These are phyloP conservation scores for Drosophila paulistorum DNA, from an alignment of 1,140 invertebrate species.

Conservation along the genomic window DNA sequence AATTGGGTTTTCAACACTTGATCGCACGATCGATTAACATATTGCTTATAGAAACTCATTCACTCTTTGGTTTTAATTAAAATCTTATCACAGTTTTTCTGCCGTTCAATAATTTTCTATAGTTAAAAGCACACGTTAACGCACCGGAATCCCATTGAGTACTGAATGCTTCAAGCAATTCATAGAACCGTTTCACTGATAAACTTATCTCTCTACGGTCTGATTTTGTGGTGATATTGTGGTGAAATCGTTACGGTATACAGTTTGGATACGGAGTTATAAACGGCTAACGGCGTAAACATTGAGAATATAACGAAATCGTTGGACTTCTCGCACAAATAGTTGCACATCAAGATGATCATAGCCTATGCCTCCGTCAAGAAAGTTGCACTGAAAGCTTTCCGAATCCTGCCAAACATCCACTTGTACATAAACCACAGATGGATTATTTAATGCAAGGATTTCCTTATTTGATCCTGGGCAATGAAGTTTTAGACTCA, in stretches of 20 bases:
- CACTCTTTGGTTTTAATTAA: constrained; percentile 30
- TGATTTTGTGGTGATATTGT: constrained; percentile 9
- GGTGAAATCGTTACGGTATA: constrained; percentile 17
- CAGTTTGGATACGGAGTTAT: constrained; percentile 15
- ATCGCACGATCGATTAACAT: constrained; percentile 31
- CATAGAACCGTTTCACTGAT: neutral
- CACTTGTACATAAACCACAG: constrained; percentile 10
- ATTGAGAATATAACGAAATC: neutral
- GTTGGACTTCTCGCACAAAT: neutral
- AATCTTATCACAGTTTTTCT: constrained; percentile 50
- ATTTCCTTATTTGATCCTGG: neutral
- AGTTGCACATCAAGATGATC: constrained; percentile 3
- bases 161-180: constrained; percentile 17
- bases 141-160: constrained; percentile 16
- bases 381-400: constrained; percentile 8
- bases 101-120: no score
- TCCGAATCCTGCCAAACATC: constrained; percentile 13
- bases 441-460: neutral
- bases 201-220: constrained; percentile 16
- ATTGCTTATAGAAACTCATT: constrained; percentile 14
- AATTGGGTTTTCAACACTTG: constrained; percentile 20
- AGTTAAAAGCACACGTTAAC: constrained; percentile 23
- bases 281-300: constrained; percentile 5
- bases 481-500: neutral
- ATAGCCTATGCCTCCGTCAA: constrained; percentile 11